Evolutionary conservation across 64 coral and sea anemone genomes (phyloP).

Genomic region (Pocillopora damicornis): DNA sequence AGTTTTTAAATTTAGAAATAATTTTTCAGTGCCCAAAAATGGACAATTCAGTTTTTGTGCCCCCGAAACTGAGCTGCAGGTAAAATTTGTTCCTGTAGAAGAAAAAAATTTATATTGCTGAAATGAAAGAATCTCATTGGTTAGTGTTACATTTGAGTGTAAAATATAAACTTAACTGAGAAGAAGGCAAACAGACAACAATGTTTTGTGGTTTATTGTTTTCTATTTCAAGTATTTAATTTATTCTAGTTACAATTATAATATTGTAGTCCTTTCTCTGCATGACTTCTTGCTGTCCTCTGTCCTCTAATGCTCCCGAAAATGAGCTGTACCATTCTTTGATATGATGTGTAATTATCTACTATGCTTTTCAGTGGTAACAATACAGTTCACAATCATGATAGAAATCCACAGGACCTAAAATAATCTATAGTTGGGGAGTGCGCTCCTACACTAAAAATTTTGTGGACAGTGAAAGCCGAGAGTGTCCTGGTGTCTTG

Average conservation of each 20-base stretch:
- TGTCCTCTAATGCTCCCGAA: neutral
- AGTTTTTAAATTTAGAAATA: neutral
- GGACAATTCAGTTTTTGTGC: neutral
- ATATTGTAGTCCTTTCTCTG: neutral
- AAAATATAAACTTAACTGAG: too few species aligned
- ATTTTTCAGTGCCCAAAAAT: neutral
- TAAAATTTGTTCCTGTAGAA: too few species aligned
- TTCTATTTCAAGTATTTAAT: neutral
- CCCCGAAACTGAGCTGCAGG: neutral
- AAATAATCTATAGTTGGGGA: neutral
- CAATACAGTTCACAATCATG: neutral
- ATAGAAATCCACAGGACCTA: neutral
- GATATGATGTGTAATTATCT: too few species aligned
- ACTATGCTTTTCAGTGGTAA: neutral
- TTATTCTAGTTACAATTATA: neutral
- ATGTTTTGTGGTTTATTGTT: neutral
- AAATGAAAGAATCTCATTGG: too few species aligned
- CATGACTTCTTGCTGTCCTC: neutral
- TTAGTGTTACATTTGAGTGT: too few species aligned
- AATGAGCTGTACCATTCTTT: neutral
- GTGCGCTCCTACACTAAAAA: too few species aligned
- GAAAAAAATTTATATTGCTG: too few species aligned
- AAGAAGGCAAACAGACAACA: neutral
- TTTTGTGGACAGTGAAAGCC: too few species aligned
- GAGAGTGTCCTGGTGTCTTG: neutral